phyloP scores from a whole-genome alignment of 1,140 invertebrate genomes.

The Drosophila kurseongensis region DNA sequence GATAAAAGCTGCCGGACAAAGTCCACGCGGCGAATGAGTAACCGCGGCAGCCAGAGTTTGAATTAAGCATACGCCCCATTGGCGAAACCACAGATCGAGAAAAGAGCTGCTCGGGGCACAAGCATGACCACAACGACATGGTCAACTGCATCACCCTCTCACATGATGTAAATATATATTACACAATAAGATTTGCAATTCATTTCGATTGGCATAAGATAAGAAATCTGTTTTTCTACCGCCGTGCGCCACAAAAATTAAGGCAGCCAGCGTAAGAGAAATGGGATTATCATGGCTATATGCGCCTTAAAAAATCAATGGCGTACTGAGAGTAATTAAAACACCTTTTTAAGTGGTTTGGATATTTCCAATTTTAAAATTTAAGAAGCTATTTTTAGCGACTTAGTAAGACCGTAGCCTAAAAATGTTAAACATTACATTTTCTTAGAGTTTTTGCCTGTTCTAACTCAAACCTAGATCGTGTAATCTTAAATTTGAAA shows the following conservation, averaged over 20 bases:
- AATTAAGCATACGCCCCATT: slow-evolving; percentile 52
- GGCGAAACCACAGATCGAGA: slow-evolving; percentile 9
- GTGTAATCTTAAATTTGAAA: too few relatives aligned
- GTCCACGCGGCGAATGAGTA: slow-evolving; percentile 70
- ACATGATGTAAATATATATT: not conserved
- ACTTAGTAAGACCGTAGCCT: too few relatives aligned
- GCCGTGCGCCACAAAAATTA: not conserved
- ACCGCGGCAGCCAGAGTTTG: slow-evolving; percentile 23
- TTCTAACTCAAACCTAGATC: too few relatives aligned
- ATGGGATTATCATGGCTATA: not conserved
- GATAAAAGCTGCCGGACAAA: slow-evolving; percentile 52
- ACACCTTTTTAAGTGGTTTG: too few relatives aligned
- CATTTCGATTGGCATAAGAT: slow-evolving; percentile 38
- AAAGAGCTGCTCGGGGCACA: slow-evolving; percentile 14
- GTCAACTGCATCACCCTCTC: slow-evolving; percentile 4
- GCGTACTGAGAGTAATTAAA: too few relatives aligned
- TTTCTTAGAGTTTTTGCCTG: too few relatives aligned
- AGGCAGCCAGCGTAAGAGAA: not conserved
- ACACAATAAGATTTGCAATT: slow-evolving; percentile 33
- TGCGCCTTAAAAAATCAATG: slow-evolving; percentile 6
- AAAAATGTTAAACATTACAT: too few relatives aligned
- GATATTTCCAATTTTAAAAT: too few relatives aligned
- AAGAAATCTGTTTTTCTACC: slow-evolving; percentile 13
- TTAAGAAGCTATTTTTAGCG: too few relatives aligned
- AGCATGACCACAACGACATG: slow-evolving; percentile 40